Base-by-base conservation (phyloP, 2,888 invertebrate species). In the Cecidostiba fungosa region DNA sequence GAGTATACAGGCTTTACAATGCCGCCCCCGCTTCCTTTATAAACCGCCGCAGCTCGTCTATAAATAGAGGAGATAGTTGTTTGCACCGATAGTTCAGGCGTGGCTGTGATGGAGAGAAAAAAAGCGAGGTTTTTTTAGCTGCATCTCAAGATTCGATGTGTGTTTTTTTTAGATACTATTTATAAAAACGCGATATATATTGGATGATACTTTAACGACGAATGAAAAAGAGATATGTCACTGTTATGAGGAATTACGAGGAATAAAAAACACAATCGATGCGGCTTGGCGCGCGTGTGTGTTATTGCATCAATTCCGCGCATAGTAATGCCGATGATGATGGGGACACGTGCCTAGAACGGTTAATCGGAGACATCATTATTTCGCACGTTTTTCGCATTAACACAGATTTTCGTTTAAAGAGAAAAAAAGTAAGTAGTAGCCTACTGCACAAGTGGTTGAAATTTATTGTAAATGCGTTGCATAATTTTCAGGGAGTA, bases 61-160 rank as follows among this genome's bases (percentile, higher is more conserved):
- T 82, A 82, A 82, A 82, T 82, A 76, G 82, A 69, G 62, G 32
- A 74, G 74, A 81, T 81, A 62, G 79, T 70, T 50, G 79, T 70
- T 79, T 36, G 36, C 79, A 54, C 50, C 69, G 79, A 79, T 79
- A 47, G n/a, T 54, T 54, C 43, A n/a, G 39, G 77, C 36, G 70
- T 10, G 29, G 70, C 47, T 59, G 6, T n/a, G 10, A n/a, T 32
- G 69, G 50, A 72, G 43, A 10, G 43, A 2, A 76, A 76, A 76
- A 74, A 73, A 54, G 39, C 39, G 70, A 70, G 47, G 69, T 50
- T 50, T 19, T 3, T 12, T 16, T 19, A 8, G n/a, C 16, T 14
- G 50, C 8, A 10, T 36, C 3, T 8, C 6, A 19, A 26, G 5
- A 14, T 14, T 1, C 16, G n/a, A 59, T 23, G 23, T 23, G 26